Percentiles rank a stretch among this genome's conserved stretches.
These are phyloP conservation scores for Lucilia cuprina DNA, from an alignment of 1,140 invertebrate species.

Conservation along the genomic window DNA sequence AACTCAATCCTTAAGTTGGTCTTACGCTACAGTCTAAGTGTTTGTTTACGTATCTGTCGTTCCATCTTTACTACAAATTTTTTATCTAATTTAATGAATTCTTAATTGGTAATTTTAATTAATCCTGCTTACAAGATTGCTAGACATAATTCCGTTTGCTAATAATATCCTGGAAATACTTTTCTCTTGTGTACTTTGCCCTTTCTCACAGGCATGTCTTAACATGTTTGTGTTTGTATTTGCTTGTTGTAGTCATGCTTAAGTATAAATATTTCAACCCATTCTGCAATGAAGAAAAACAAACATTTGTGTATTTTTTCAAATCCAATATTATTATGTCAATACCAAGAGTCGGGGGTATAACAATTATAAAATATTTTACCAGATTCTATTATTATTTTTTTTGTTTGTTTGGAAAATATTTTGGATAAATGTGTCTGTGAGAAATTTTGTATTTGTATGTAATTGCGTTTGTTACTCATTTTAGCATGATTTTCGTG, in stretches of 20 bases:
- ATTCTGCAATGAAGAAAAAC: too few relatives aligned
- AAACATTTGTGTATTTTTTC: too few relatives aligned
- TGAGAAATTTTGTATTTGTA: neutral
- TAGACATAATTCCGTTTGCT: slow-evolving; percentile 22
- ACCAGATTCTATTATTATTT: neutral
- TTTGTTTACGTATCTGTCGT: neutral
- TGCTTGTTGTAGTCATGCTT: neutral
- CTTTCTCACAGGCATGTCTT: neutral
- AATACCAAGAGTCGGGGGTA: neutral
- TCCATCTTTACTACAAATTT: slow-evolving; percentile 39
- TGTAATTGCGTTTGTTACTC: neutral
- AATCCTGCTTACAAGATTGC: slow-evolving; percentile 47
- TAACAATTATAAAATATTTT: neutral
- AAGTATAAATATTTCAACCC: neutral
- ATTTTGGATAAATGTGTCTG: neutral
- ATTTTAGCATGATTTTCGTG: slow-evolving; percentile 16
- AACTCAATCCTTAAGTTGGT: too few relatives aligned
- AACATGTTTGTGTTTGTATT: neutral
- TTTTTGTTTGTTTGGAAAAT: neutral
- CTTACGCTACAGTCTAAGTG: neutral
- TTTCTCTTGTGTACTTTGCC: neutral
- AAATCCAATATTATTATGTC: neutral
- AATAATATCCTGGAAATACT: neutral
- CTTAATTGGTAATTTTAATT: slow-evolving; percentile 62
- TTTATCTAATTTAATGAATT: slow-evolving; percentile 55